A percentile compares a stretch with the other conserved stretches of the same genome.
These are phyloP conservation scores for Podarcis siculus DNA, from an alignment of 2,797 vertebrate species.

Conservation along the genomic window DNA sequence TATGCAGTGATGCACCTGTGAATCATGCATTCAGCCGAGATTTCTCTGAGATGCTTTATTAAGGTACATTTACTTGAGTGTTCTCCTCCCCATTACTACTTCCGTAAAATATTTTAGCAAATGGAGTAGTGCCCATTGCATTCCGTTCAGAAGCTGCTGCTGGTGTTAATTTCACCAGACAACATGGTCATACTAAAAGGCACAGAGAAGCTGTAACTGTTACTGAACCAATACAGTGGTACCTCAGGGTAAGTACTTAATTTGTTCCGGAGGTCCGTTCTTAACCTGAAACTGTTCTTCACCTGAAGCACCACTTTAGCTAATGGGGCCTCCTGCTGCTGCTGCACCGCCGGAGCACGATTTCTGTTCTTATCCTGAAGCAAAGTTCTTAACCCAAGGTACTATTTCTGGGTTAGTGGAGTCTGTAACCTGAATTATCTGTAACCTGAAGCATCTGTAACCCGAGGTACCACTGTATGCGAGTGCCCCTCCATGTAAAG, in stretches of 20 bases:
- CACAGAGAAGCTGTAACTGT: neutral
- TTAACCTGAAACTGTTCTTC: no score
- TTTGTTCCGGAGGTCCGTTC: no score
- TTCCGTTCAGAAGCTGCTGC: conserved; percentile 12
- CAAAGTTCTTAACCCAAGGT: no score
- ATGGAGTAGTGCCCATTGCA: neutral
- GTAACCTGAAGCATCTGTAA: no score
- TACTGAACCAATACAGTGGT: neutral
- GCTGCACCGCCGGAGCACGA: no score
- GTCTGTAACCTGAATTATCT: no score
- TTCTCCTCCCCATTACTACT: conserved; percentile 16
- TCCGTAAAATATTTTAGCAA: conserved; percentile 27
- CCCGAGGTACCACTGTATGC: no score
- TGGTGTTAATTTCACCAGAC: conserved; percentile 43
- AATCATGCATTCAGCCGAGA: conserved; percentile 3
- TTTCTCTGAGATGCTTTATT: neutral
- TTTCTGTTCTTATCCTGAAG: no score
- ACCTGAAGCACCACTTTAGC: no score
- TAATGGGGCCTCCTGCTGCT: no score
- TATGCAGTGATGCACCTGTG: neutral
- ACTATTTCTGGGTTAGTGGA: no score
- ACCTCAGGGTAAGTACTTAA: no score
- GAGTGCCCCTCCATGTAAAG: neutral
- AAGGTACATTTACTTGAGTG: conserved; percentile 2
- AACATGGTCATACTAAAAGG: conserved; percentile 13